These are phyloP conservation scores for Paracanthobrama guichenoti DNA, from an alignment of 2,113 vertebrate species.

Conservation along the genomic window DNA sequence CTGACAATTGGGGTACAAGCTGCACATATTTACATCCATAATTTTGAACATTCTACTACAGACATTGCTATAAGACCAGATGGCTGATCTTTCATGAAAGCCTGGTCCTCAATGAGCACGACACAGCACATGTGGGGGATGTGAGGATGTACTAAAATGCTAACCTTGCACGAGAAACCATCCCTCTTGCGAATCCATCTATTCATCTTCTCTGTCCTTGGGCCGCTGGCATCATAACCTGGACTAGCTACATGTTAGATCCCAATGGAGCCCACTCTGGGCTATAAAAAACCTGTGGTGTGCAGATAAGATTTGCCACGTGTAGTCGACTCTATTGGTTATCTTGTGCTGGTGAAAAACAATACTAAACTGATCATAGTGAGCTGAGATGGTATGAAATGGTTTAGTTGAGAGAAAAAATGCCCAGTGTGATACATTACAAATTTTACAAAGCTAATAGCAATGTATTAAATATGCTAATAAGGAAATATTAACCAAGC, in stretches of 20 bases:
- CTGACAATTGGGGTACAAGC: not conserved
- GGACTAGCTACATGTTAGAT: conserved; percentile 15
- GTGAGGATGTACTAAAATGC: conserved; percentile 1
- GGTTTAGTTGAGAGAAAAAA: not conserved
- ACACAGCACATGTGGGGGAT: not conserved
- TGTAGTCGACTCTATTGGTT: not conserved
- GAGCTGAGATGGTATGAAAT: not conserved
- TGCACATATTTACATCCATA: not conserved
- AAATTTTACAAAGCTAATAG: no score
- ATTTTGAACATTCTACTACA: not conserved
- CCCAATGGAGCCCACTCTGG: conserved; percentile 2
- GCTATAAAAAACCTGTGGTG: conserved; percentile 16
- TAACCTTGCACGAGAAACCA: conserved; percentile 16
- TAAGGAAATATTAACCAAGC: not conserved
- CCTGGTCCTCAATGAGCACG: not conserved
- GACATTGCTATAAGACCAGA: not conserved
- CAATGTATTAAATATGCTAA: not conserved
- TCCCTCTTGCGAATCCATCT: conserved; percentile 3
- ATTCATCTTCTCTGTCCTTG: conserved; percentile 33
- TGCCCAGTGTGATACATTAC: no score
- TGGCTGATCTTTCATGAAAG: not conserved
- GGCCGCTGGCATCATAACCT: conserved; percentile 5
- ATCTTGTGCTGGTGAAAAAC: not conserved
- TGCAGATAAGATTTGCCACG: not conserved
- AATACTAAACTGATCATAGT: not conserved